Percentiles rank a stretch among this genome's conserved stretches.
These are phyloP conservation scores for Cardiocondyla obscurior DNA, from an alignment of 1,140 invertebrate genomes.

Conservation along the genomic window DNA sequence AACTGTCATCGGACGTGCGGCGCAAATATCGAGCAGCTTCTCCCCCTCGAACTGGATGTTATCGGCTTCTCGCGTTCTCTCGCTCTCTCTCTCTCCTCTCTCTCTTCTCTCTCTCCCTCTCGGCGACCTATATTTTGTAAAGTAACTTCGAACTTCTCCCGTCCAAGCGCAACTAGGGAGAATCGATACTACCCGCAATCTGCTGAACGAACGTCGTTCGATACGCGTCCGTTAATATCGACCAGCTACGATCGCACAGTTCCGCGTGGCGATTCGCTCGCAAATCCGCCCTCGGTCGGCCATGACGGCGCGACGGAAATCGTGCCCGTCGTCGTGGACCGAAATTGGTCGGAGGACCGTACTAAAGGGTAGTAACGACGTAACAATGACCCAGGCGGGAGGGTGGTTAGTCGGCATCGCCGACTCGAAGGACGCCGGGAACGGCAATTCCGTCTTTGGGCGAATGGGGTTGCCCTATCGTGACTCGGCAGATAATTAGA, in stretches of 20 bases:
- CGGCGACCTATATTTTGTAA: constrained; percentile 29
- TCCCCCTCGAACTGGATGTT: not conserved
- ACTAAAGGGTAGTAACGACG: constrained; percentile 81
- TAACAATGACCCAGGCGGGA: constrained; percentile 80
- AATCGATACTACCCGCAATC: not conserved
- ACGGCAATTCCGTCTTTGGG: constrained; percentile 75
- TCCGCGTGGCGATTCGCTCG: not conserved
- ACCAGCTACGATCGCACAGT: constrained; percentile 3
- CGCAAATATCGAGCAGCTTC: constrained; percentile 39
- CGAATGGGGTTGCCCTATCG: constrained; percentile 76
- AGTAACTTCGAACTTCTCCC: not conserved
- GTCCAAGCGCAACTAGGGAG: not conserved
- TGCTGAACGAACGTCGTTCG: not conserved
- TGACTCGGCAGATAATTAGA: constrained; percentile 80
- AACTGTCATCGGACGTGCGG: constrained; percentile 46
- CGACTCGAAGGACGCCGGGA: constrained; percentile 72
- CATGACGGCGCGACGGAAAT: constrained; percentile 56
- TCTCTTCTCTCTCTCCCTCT: constrained; percentile 31
- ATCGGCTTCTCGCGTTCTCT: constrained; percentile 45
- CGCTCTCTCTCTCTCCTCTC: too few relatives aligned
- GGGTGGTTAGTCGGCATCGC: constrained; percentile 64
- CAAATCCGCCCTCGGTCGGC: constrained; percentile 53
- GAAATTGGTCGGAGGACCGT: constrained; percentile 70
- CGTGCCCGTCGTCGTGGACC: constrained; percentile 60
- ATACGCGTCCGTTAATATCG: constrained; percentile 33